Percentiles rank a stretch among this genome's conserved stretches.
Evolutionary conservation across 2,797 vertebrate genomes (phyloP).

Genomic region (Trichosurus vulpecula): DNA sequence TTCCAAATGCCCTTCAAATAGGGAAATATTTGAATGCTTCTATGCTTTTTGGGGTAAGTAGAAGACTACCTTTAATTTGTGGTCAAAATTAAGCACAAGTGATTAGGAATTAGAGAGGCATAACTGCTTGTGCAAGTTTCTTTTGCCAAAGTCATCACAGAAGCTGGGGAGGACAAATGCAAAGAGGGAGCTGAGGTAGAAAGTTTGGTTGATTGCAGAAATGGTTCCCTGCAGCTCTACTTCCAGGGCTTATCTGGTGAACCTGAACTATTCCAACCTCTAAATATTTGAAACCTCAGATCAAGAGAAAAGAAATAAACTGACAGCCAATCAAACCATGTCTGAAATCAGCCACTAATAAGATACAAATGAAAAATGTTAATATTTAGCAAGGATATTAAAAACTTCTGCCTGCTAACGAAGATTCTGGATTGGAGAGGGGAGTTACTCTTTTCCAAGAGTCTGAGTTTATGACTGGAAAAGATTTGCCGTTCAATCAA

Average conservation of each 20-base stretch:
- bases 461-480: background rate
- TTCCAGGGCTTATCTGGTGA: background rate
- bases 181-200: background rate
- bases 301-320: background rate
- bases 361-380: background rate
- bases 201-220: background rate
- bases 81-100: background rate
- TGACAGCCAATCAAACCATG: background rate
- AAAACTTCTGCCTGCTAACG: background rate
- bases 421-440: background rate
- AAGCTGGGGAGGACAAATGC: background rate
- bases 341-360: background rate
- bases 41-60: background rate
- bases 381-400: background rate
- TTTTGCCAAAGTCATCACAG: background rate
- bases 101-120: background rate
- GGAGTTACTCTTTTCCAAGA: background rate
- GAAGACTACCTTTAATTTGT: slow-evolving; percentile 8
- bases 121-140: background rate
- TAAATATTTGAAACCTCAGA: background rate
- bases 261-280: background rate
- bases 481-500: background rate
- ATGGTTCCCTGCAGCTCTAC: background rate
- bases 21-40: background rate
- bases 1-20: background rate